Evolutionary conservation across 2,797 vertebrate species (phyloP).

Genomic region (Silurus aristotelis): DNA sequence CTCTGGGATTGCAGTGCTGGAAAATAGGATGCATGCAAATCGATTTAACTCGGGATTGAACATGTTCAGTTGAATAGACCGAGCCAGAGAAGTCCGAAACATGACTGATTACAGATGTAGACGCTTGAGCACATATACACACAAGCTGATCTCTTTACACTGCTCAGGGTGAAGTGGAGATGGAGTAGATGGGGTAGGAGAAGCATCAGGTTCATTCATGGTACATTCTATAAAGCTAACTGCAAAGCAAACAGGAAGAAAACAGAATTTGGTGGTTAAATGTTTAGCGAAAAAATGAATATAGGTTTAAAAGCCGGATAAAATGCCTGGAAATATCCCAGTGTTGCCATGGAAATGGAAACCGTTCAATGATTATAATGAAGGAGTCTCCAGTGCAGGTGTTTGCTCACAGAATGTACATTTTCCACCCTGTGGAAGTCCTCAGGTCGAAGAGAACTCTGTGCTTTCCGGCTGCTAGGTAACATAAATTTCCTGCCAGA

Average conservation of each 20-base stretch:
- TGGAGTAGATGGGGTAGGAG: not conserved
- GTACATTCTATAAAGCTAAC: not conserved
- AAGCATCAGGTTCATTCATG: not conserved
- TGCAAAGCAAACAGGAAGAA: not conserved
- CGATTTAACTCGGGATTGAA: not conserved
- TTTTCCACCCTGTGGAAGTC: not conserved
- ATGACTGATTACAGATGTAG: too few species aligned
- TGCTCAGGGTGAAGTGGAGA: not conserved
- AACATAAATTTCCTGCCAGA: not conserved
- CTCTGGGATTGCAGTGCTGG: conserved; percentile 18
- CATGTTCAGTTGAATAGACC: conserved; percentile 6
- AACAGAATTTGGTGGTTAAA: not conserved
- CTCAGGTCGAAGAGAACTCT: not conserved
- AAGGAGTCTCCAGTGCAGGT: not conserved
- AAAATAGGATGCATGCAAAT: conserved; percentile 27
- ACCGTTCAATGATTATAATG: too few species aligned
- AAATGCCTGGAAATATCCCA: too few species aligned
- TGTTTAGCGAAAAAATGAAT: too few species aligned
- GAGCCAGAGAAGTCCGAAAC: not conserved
- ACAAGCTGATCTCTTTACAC: not conserved
- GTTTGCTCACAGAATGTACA: too few species aligned
- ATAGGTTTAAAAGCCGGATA: too few species aligned
- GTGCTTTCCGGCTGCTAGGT: not conserved
- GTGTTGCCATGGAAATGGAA: too few species aligned
- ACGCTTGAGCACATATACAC: not conserved